Conservation (phyloP, 2,888 invertebrate genomes). For the Chrysolina americana region DNA sequence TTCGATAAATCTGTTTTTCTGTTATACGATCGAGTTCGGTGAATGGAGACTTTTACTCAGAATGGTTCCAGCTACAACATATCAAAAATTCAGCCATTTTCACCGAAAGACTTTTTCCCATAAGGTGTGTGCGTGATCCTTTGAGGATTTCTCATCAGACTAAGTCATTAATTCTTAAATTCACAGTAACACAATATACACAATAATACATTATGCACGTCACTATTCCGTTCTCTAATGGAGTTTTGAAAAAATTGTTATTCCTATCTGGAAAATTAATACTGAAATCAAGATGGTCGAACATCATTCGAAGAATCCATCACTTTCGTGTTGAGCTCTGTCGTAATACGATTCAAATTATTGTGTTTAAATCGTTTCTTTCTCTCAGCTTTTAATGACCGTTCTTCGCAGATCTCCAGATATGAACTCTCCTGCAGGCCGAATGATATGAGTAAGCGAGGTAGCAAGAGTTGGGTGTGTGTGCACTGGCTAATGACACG, state of each 20-base stretch:
- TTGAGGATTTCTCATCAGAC: too few species aligned
- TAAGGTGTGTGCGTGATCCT: too few species aligned
- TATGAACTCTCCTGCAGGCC: conserved; percentile 16
- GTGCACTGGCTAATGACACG: conserved; percentile 59
- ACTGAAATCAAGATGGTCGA: background rate
- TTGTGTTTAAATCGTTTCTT: conserved; percentile 16
- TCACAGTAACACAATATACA: too few species aligned
- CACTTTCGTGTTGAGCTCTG: conserved; percentile 1
- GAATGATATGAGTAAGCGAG: conserved; percentile 27
- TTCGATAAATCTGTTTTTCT: too few species aligned
- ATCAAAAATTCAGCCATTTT: too few species aligned
- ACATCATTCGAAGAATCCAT: conserved; percentile 8
- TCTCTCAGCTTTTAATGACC: conserved; percentile 21
- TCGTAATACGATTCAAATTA: conserved; percentile 20
- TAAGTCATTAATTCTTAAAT: too few species aligned
- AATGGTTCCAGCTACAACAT: too few species aligned
- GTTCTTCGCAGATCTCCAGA: conserved; percentile 19
- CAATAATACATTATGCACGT: too few species aligned
- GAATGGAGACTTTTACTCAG: too few species aligned
- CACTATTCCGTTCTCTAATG: too few species aligned
- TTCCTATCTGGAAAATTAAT: background rate
- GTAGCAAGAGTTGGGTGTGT: conserved; percentile 35
- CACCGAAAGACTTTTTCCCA: too few species aligned
- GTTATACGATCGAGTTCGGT: too few species aligned
- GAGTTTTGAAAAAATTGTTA: background rate